A percentile compares a stretch with the other conserved stretches of the same genome.
Conservation (phyloP, 35 echinoderm and acorn worm species). For the Eucidaris tribuloides region DNA sequence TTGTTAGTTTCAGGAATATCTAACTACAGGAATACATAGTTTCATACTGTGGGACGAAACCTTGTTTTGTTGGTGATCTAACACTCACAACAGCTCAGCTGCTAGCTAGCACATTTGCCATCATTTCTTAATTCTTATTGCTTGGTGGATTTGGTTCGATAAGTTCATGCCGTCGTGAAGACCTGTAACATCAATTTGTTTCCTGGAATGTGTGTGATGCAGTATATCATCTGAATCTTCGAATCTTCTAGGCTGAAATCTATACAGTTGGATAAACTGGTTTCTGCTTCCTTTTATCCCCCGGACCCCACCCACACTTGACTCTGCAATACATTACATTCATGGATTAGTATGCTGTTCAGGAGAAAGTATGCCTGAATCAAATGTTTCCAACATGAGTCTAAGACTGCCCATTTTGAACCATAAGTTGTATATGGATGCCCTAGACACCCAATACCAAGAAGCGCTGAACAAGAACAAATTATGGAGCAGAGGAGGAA, state of each 20-base stretch:
- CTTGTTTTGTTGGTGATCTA: no score
- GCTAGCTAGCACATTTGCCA: no score
- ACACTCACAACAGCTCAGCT: no score
- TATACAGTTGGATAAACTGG: neutral
- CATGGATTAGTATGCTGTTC: neutral
- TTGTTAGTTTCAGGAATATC: no score
- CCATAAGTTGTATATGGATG: constrained; percentile 49
- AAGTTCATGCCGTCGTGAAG: no score
- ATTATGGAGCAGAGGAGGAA: constrained; percentile 1
- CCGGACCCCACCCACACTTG: neutral
- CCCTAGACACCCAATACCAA: constrained; percentile 41
- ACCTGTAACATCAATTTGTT: no score
- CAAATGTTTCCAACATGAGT: constrained; percentile 6
- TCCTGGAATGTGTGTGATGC: no score
- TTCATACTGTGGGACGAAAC: no score
- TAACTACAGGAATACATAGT: no score
- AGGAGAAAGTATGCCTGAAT: neutral
- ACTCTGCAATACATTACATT: neutral
- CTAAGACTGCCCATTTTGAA: constrained; percentile 50
- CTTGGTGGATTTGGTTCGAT: no score
- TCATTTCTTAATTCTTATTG: no score
- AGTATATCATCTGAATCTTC: neutral
- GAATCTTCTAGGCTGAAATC: neutral
- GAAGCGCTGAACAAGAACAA: constrained; percentile 24
- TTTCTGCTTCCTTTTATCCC: neutral